A percentile compares a stretch with the other conserved stretches of the same genome.
These are phyloP conservation scores for Lethenteron reissneri DNA, from an alignment of 2,113 vertebrate genomes.

Conservation along the genomic window DNA sequence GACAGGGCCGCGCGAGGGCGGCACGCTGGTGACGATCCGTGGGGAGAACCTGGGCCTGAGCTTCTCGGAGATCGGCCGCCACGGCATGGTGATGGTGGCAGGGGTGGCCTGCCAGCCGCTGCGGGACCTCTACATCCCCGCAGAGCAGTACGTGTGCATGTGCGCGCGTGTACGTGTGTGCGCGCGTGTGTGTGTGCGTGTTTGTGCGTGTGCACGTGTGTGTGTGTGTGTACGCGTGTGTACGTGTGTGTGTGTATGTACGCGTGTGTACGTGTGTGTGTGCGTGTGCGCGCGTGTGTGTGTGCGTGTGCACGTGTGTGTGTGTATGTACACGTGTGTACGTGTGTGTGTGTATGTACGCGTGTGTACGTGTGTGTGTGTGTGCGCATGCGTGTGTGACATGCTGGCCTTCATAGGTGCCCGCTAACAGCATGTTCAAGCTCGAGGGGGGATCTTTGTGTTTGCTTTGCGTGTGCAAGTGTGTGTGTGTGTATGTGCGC, in stretches of 20 bases:
- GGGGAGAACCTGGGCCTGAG: conserved; percentile 84
- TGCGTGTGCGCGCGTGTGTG: neutral
- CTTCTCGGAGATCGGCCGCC: conserved; percentile 58
- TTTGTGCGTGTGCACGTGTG: neutral
- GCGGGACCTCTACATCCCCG: conserved; percentile 81
- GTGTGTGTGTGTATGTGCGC: neutral
- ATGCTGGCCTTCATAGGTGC: neutral
- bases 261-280: neutral
- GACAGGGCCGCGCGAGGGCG: conserved; percentile 71
- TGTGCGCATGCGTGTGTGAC: neutral
- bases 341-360: neutral
- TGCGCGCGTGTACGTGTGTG: neutral
- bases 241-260: too few species aligned
- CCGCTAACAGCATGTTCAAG: too few species aligned
- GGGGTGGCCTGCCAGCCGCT: conserved; percentile 70
- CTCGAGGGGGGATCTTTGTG: neutral
- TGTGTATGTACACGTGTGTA: neutral
- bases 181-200: neutral
- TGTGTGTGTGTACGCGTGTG: too few species aligned
- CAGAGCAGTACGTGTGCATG: conserved; percentile 71
- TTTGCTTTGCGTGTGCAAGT: neutral
- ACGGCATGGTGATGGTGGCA: conserved; percentile 59
- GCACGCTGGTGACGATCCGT: conserved; percentile 77
- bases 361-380: conserved; percentile 3
- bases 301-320: neutral